Evolutionary conservation across 2,797 vertebrate genomes (phyloP).

Genomic region (Coregonus ussuriensis): DNA sequence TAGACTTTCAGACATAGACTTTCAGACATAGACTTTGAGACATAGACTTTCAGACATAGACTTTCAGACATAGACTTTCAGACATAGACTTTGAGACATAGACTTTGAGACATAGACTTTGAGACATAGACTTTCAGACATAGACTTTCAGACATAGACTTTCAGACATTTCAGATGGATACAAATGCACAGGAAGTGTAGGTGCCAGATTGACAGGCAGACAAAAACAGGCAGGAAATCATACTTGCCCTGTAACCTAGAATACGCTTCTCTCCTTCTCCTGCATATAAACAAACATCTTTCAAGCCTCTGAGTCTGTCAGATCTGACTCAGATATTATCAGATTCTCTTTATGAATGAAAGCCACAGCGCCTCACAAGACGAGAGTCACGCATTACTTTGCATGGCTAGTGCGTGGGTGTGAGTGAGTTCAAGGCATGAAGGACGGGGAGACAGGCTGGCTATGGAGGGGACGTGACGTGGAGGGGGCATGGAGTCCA

Average conservation of each 20-base stretch:
- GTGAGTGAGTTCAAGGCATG: conserved; percentile 47
- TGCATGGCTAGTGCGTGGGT: conserved; percentile 46
- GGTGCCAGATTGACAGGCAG: not conserved
- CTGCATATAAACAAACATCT: conserved; percentile 9
- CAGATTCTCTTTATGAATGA: conserved; percentile 17
- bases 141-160: not conserved
- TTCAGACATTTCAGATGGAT: not conserved
- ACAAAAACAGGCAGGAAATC: conserved; percentile 33
- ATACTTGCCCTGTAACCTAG: conserved; percentile 8
- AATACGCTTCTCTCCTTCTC: not conserved
- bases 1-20: not conserved
- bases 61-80: not conserved
- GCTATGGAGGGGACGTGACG: conserved; percentile 32
- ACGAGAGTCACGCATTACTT: conserved; percentile 34
- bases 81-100: too few relatives aligned
- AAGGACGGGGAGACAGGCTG: conserved; percentile 38
- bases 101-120: not conserved
- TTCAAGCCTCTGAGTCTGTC: conserved; percentile 7
- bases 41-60: not conserved
- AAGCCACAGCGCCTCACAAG: conserved; percentile 25
- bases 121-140: not conserved
- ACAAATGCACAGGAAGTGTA: not conserved
- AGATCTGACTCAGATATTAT: conserved; percentile 14
- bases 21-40: not conserved
- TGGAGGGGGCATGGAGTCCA: conserved; percentile 27